A percentile compares a stretch with the other conserved stretches of the same genome.
Evolutionary conservation across 2,113 vertebrate genomes (phyloP).

Genomic region (Anguilla japonica): DNA sequence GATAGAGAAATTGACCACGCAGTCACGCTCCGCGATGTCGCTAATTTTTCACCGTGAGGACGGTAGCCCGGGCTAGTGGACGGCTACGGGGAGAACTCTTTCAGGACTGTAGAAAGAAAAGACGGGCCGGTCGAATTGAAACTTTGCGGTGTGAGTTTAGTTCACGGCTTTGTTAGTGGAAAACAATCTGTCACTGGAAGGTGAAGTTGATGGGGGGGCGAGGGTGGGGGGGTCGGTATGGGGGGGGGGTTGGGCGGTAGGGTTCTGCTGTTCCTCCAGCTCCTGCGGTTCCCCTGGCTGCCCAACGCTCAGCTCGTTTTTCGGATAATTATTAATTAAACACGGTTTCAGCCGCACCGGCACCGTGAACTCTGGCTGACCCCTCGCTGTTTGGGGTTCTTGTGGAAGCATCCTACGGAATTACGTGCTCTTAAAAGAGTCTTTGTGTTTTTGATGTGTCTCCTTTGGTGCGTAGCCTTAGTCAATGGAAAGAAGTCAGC

Average conservation of each 20-base stretch:
- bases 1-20: slow-evolving; percentile 53
- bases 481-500: slow-evolving; percentile 44
- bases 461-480: slow-evolving; percentile 48
- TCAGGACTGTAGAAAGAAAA: slow-evolving; percentile 33
- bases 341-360: slow-evolving; percentile 29
- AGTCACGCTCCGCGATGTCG: slow-evolving; percentile 50
- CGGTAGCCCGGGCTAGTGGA: slow-evolving; percentile 51
- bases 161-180: slow-evolving; percentile 12
- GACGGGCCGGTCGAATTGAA: slow-evolving; percentile 16
- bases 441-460: slow-evolving; percentile 49
- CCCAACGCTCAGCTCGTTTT: slow-evolving; percentile 27
- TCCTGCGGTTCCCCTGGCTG: slow-evolving; percentile 30
- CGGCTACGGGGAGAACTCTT: slow-evolving; percentile 36
- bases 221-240: too few species aligned
- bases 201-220: too few species aligned
- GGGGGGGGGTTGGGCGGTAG: too few species aligned
- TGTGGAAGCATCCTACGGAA: slow-evolving; percentile 40
- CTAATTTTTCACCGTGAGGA: slow-evolving; percentile 65
- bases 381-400: slow-evolving; percentile 47
- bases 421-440: slow-evolving; percentile 37
- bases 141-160: neutral
- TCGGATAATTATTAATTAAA: slow-evolving; percentile 50
- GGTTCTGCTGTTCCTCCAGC: slow-evolving; percentile 46
- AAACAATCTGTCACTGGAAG: neutral
- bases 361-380: slow-evolving; percentile 46